These are phyloP conservation scores for Nipponia nippon DNA, from an alignment of 2,113 vertebrate genomes.

Conservation along the genomic window DNA sequence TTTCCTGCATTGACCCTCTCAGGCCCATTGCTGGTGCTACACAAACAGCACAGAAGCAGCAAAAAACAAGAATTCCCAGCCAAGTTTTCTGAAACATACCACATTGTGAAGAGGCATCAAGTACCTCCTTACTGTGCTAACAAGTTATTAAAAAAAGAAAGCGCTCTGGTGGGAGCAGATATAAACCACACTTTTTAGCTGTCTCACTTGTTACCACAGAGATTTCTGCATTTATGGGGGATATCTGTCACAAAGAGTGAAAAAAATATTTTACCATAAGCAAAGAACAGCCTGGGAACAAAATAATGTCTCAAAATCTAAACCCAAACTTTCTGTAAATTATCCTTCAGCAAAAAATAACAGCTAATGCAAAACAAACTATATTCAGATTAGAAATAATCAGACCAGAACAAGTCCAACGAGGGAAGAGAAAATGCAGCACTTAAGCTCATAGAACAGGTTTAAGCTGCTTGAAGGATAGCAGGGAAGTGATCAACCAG, in stretches of 20 bases:
- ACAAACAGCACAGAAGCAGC: not conserved
- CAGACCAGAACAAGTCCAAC: not conserved
- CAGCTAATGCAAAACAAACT: not conserved
- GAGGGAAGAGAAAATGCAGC: not conserved
- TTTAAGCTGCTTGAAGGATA: not conserved
- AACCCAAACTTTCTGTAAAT: not conserved
- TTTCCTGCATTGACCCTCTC: not conserved
- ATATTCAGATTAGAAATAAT: not conserved
- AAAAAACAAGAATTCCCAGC: not conserved
- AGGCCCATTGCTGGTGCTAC: not conserved
- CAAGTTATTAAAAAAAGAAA: conserved; percentile 29
- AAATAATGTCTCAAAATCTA: not conserved
- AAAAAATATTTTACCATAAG: not conserved
- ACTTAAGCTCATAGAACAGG: not conserved
- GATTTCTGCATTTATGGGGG: not conserved
- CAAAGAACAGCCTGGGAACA: not conserved
- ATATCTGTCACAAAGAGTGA: not conserved
- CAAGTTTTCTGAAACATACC: not conserved
- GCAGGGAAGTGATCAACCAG: not conserved
- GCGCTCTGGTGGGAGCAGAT: not conserved
- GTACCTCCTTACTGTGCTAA: not conserved
- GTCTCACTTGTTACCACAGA: not conserved
- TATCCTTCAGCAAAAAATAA: not conserved
- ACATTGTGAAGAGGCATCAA: conserved; percentile 1
- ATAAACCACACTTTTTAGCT: not conserved